Evolutionary conservation across 2,113 vertebrate species (phyloP).

Genomic region (Pycnonotus jocosus): DNA sequence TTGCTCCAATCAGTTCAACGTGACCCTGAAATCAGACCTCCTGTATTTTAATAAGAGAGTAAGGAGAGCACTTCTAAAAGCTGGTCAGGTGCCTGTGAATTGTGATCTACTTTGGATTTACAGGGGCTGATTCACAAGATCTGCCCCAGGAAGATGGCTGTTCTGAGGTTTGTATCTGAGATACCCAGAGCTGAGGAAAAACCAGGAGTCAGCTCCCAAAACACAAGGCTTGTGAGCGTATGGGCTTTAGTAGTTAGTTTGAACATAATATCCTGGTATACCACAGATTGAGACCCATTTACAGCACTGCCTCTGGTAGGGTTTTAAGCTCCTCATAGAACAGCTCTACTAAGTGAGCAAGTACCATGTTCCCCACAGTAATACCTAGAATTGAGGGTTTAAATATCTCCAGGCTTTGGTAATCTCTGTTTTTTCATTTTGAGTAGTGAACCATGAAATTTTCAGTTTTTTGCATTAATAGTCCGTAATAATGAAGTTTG

Average conservation of each 20-base stretch:
- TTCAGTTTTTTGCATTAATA: not conserved
- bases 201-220: fast-evolving
- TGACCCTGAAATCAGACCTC: not conserved
- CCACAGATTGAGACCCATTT: not conserved
- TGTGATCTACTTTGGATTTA: not conserved
- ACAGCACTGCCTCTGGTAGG: not conserved
- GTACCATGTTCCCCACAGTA: not conserved
- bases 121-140: not conserved
- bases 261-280: not conserved
- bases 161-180: not conserved
- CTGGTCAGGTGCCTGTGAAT: no score
- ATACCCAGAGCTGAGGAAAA: not conserved
- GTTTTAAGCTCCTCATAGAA: not conserved
- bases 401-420: not conserved
- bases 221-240: not conserved
- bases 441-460: not conserved
- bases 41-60: not conserved
- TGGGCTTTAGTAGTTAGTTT: not conserved
- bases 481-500: not conserved
- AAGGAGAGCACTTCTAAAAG: not conserved
- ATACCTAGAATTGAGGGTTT: not conserved
- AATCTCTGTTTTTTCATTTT: not conserved
- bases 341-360: not conserved
- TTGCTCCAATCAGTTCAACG: not conserved
- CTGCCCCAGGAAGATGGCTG: not conserved